Percentiles rank a stretch among this genome's conserved stretches.
phyloP scores from a whole-genome alignment of 2,113 vertebrate species.

The Recurvirostra avosetta region DNA sequence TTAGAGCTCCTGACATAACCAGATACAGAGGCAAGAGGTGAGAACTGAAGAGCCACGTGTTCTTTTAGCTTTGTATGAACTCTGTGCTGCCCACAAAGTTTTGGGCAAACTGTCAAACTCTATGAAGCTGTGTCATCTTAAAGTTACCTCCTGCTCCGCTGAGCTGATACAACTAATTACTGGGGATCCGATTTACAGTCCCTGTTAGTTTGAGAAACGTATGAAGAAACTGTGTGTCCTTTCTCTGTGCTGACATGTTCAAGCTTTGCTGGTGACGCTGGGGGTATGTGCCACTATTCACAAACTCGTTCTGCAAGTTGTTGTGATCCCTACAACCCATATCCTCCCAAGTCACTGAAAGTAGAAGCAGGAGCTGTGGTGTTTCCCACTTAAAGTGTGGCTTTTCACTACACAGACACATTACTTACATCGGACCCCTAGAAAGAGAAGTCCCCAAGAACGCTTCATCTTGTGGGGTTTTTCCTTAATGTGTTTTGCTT shows the following conservation, averaged over 20 bases:
- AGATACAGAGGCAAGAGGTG: background rate
- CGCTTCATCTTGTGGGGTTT: background rate
- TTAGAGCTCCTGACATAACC: background rate
- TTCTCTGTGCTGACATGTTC: background rate
- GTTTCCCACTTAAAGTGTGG: background rate
- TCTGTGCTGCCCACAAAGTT: background rate
- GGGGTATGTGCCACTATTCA: background rate
- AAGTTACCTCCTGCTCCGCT: background rate
- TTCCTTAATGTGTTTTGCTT: background rate
- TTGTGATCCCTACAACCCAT: background rate
- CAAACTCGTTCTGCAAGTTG: background rate
- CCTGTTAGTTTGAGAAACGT: background rate
- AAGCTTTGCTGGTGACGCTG: background rate
- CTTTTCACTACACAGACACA: background rate
- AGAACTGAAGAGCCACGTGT: background rate
- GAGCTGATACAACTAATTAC: background rate
- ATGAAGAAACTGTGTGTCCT: background rate
- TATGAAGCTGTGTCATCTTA: background rate
- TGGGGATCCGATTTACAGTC: background rate
- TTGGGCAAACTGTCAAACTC: background rate
- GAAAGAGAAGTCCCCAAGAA: background rate
- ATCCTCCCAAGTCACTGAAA: background rate
- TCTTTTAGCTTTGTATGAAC: background rate
- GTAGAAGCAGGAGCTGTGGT: background rate
- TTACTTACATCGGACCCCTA: background rate